Percentiles rank a stretch among this genome's conserved stretches.
Conservation (phyloP, 2,113 vertebrate genomes). For the Nothocercus julius region DNA sequence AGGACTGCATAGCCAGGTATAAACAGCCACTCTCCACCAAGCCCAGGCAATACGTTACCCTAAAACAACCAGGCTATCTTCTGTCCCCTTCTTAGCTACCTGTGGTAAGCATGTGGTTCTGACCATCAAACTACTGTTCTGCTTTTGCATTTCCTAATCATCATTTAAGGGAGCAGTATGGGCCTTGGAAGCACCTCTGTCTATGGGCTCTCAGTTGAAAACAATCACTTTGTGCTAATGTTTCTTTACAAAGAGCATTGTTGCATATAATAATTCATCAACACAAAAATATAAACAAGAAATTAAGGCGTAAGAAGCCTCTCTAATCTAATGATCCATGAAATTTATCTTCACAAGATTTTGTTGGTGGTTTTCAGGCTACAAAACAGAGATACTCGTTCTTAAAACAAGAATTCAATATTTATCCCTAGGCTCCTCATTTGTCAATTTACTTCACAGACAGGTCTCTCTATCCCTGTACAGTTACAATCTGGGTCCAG, state of each 20-base stretch:
- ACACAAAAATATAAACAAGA: background rate
- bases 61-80: background rate
- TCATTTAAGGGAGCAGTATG: background rate
- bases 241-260: background rate
- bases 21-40: background rate
- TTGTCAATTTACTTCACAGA: slow-evolving; percentile 3
- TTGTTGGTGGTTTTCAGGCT: background rate
- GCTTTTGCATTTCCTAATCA: background rate
- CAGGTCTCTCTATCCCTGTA: background rate
- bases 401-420: slow-evolving; percentile 44
- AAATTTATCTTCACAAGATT: slow-evolving; percentile 21
- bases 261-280: background rate
- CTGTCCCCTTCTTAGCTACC: background rate
- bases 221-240: background rate
- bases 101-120: background rate
- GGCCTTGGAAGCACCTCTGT: background rate
- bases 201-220: background rate
- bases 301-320: slow-evolving; percentile 28
- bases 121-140: background rate
- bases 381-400: background rate
- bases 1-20: background rate
- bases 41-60: background rate
- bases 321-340: background rate
- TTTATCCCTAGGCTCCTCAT: background rate
- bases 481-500: background rate